These are phyloP conservation scores for Chaetodon trifasciatus DNA, from an alignment of 2,797 vertebrate species.

Conservation along the genomic window DNA sequence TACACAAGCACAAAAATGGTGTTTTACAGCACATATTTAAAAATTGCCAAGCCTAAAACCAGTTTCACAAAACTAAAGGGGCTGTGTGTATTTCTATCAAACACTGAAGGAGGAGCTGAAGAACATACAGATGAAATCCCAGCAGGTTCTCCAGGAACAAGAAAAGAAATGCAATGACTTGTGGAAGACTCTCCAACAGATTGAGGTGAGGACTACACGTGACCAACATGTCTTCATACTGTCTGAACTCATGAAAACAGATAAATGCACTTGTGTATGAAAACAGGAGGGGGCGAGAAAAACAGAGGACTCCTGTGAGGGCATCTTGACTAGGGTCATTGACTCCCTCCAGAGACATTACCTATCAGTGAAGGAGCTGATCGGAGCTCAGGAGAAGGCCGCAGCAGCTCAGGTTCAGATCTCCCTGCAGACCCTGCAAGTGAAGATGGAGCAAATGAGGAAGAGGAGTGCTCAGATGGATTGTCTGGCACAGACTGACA, in stretches of 20 bases:
- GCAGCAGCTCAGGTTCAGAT: slow-evolving; percentile 23
- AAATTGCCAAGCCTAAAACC: neutral
- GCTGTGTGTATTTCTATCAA: neutral
- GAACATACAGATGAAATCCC: slow-evolving; percentile 24
- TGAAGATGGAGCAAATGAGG: slow-evolving; percentile 36
- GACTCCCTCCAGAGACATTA: slow-evolving; percentile 64
- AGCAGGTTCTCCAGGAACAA: slow-evolving; percentile 35
- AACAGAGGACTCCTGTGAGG: slow-evolving; percentile 63
- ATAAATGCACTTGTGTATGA: neutral
- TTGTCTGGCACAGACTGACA: slow-evolving; percentile 32
- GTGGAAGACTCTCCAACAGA: slow-evolving; percentile 5
- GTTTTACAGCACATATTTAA: neutral
- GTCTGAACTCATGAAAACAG: neutral
- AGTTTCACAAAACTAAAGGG: neutral
- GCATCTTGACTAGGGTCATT: slow-evolving; percentile 39
- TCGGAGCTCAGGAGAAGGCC: slow-evolving; percentile 37
- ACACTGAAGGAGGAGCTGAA: slow-evolving; percentile 54
- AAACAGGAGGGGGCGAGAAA: slow-evolving; percentile 58
- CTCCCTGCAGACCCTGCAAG: slow-evolving; percentile 17
- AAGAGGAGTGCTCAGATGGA: slow-evolving; percentile 49
- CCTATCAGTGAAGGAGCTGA: slow-evolving; percentile 47
- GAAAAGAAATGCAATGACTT: slow-evolving; percentile 11
- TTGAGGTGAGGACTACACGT: slow-evolving; percentile 57
- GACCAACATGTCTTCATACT: neutral
- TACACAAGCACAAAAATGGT: neutral